Conservation (phyloP, 2,113 vertebrate genomes). For the Paralichthys olivaceus region DNA sequence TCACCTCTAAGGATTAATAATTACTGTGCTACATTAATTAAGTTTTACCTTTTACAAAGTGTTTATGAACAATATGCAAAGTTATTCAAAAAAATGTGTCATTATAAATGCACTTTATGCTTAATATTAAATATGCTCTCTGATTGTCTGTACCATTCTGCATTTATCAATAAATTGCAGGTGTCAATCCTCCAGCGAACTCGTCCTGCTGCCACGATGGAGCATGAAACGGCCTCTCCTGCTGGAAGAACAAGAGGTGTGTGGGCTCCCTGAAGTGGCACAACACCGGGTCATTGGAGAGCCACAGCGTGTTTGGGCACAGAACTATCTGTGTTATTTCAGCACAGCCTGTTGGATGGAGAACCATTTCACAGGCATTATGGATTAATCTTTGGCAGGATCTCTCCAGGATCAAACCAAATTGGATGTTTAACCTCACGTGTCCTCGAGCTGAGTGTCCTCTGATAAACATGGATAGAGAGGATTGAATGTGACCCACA, state of each 20-base stretch:
- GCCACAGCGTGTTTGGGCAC: conserved; percentile 58
- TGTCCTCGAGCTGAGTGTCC: conserved; percentile 46
- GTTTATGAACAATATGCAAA: neutral
- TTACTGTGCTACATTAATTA: neutral
- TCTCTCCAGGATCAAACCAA: conserved; percentile 67
- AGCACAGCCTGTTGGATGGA: conserved; percentile 68
- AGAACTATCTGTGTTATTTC: conserved; percentile 66
- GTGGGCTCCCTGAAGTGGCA: conserved; percentile 67
- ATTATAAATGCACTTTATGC: neutral
- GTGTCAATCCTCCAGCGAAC: conserved; percentile 44
- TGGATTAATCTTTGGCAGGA: conserved; percentile 72
- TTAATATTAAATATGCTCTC: conserved; percentile 4
- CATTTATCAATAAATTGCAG: conserved; percentile 63
- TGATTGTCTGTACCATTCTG: conserved; percentile 21
- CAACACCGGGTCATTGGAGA: conserved; percentile 61
- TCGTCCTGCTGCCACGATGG: conserved; percentile 31
- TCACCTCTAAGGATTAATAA: neutral
- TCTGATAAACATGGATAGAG: conserved; percentile 48
- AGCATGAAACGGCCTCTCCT: conserved; percentile 58
- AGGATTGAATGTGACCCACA: conserved; percentile 59
- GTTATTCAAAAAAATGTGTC: neutral
- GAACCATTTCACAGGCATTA: conserved; percentile 65
- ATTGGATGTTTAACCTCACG: conserved; percentile 65
- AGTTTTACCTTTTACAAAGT: conserved; percentile 1
- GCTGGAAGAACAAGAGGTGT: conserved; percentile 66